Conservation (phyloP, 2,797 vertebrate species). For the Gymnocypris eckloni region DNA sequence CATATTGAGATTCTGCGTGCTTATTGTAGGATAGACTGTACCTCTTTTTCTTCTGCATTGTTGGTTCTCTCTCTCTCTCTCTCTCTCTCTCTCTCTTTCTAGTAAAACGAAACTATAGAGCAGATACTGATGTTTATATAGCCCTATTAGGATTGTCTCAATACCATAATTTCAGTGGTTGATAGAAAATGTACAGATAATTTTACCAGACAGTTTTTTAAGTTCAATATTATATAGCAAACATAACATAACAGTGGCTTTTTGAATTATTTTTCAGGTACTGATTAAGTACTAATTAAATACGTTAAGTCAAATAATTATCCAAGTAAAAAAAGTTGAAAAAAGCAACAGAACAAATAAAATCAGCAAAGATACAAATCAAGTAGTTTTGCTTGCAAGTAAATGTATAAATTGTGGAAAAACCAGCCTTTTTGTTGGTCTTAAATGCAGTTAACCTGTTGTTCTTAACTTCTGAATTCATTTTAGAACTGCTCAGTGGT, state of each 20-base stretch:
- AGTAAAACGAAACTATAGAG: background rate
- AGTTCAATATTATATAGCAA: background rate
- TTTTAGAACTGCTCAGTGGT: background rate
- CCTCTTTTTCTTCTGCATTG: slow-evolving; percentile 35
- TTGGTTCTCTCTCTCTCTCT: slow-evolving; percentile 22
- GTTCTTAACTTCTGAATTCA: background rate
- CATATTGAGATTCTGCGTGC: slow-evolving; percentile 47
- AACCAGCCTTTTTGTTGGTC: background rate
- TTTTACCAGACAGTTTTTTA: background rate
- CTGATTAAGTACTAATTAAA: background rate
- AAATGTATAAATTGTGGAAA: background rate
- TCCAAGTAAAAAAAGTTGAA: no score
- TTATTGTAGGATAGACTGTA: slow-evolving; percentile 51
- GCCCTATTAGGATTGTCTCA: background rate
- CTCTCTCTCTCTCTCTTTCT: slow-evolving; percentile 11
- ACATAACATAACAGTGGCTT: background rate
- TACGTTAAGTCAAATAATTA: background rate
- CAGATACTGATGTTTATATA: background rate
- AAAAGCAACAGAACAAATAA: background rate
- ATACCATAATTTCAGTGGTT: background rate
- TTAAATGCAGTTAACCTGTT: background rate
- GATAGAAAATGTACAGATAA: background rate
- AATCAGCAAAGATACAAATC: background rate
- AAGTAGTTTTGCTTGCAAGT: background rate
- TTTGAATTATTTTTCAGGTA: background rate